phyloP scores from a whole-genome alignment of 92 coral and sea anemone species.

The Bergia sp. region DNA sequence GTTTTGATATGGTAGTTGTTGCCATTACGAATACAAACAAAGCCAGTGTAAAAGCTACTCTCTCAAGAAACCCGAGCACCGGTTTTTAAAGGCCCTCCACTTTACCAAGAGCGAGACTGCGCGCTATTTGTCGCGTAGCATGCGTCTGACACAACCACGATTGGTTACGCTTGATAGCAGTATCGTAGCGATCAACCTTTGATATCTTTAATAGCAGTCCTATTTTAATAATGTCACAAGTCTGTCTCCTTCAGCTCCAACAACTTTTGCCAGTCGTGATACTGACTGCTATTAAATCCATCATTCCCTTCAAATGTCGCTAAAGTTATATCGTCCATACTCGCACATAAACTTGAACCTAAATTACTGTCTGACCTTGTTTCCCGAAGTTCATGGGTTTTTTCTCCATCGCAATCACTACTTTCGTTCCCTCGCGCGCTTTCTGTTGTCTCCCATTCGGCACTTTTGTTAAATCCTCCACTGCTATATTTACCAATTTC shows the following conservation, averaged over 20 bases:
- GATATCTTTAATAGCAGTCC: background rate
- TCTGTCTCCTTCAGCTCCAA: slow-evolving; percentile 33
- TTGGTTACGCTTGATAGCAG: slow-evolving; percentile 5
- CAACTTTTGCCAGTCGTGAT: slow-evolving; percentile 32
- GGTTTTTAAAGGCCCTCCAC: background rate
- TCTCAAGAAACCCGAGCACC: background rate
- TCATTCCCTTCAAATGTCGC: slow-evolving; percentile 13
- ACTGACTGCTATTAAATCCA: slow-evolving; percentile 6
- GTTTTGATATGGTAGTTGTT: background rate
- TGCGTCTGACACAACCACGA: background rate
- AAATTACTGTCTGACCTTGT: slow-evolving; percentile 37
- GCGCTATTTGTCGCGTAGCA: background rate
- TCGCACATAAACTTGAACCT: slow-evolving; percentile 43
- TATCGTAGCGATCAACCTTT: background rate
- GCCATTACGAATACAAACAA: slow-evolving; percentile 2
- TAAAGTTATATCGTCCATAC: slow-evolving; percentile 20
- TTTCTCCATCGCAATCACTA: slow-evolving; percentile 34
- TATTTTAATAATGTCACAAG: slow-evolving; percentile 27
- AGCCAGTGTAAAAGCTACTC: background rate
- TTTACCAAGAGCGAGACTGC: slow-evolving; percentile 6
- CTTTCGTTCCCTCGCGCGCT: slow-evolving; percentile 58
- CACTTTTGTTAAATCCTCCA: slow-evolving; percentile 23
- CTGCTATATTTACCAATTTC: slow-evolving; percentile 4
- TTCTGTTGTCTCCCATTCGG: slow-evolving; percentile 66
- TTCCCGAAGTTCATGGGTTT: slow-evolving; percentile 33